These are phyloP conservation scores for Cyprinus carpio DNA, from an alignment of 2,113 vertebrate species.

Conservation along the genomic window DNA sequence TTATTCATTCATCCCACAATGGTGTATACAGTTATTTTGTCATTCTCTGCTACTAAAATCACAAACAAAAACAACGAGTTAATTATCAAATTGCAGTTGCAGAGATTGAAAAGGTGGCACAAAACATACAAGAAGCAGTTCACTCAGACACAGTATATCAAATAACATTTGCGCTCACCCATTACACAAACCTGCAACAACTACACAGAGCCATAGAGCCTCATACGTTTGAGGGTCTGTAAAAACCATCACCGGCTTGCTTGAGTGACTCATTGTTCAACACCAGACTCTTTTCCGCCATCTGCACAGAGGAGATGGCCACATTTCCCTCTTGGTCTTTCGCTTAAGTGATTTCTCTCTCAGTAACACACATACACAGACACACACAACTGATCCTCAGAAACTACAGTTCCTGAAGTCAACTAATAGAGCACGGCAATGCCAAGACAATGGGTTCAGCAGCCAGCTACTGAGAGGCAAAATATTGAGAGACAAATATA, in stretches of 20 bases:
- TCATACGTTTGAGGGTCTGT: not conserved
- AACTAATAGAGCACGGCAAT: not conserved
- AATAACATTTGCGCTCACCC: not conserved
- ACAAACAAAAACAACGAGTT: not conserved
- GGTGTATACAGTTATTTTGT: too few species aligned
- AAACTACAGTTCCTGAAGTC: not conserved
- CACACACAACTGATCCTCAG: slow-evolving; percentile 2
- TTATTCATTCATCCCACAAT: too few species aligned
- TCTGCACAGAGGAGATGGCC: slow-evolving; percentile 13
- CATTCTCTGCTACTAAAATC: not conserved
- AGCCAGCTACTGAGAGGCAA: not conserved
- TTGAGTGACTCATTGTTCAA: slow-evolving; percentile 43
- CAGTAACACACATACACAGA: not conserved
- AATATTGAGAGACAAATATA: too few species aligned
- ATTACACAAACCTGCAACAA: not conserved
- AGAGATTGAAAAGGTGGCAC: not conserved
- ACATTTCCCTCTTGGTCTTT: slow-evolving; percentile 8
- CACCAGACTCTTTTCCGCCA: slow-evolving; percentile 38
- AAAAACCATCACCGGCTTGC: slow-evolving; percentile 21
- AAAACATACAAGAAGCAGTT: not conserved
- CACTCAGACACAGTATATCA: not conserved
- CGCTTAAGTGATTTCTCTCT: not conserved
- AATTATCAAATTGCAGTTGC: not conserved
- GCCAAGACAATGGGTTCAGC: not conserved
- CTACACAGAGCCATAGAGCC: not conserved